A percentile compares a stretch with the other conserved stretches of the same genome.
Conservation (phyloP, 2,797 vertebrate species). For the Chaunax sp. region DNA sequence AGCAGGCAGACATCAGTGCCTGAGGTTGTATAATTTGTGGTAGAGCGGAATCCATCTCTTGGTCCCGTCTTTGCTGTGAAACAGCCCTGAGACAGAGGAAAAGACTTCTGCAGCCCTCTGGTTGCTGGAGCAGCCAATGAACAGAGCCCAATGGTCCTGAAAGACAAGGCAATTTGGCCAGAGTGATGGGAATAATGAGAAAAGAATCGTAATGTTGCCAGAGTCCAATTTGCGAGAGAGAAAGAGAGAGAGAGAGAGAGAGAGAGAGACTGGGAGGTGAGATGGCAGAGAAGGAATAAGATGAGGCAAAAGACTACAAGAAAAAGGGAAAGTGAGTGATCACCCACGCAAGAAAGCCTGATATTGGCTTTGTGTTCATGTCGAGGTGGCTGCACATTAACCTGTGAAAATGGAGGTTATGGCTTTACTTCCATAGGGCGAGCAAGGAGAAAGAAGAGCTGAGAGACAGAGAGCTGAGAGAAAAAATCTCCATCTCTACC, state of each 20-base stretch:
- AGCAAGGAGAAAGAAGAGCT: conserved; percentile 54
- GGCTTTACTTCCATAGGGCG: conserved; percentile 67
- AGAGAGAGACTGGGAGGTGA: too few relatives aligned
- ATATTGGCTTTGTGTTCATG: conserved; percentile 71
- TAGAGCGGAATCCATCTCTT: conserved; percentile 64
- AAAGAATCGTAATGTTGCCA: conserved; percentile 79
- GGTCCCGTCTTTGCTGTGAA: conserved; percentile 59
- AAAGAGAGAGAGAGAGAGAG: conserved; percentile 33
- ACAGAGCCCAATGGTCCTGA: conserved; percentile 81
- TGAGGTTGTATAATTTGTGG: conserved; percentile 53
- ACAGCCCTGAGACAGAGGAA: conserved; percentile 47
- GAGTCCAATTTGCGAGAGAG: conserved; percentile 74
- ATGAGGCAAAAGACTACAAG: conserved; percentile 18
- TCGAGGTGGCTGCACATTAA: conserved; percentile 83
- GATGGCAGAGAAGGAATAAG: conserved; percentile 43
- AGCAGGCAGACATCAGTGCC: conserved; percentile 42
- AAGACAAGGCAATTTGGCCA: conserved; percentile 86
- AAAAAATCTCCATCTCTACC: conserved; percentile 28
- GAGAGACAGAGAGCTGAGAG: conserved; percentile 28
- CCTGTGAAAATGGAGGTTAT: conserved; percentile 83
- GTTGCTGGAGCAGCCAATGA: conserved; percentile 72
- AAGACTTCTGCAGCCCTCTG: conserved; percentile 60
- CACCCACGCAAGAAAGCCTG: conserved; percentile 61
- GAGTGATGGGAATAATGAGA: conserved; percentile 82
- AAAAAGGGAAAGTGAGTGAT: conserved; percentile 55